A percentile compares a stretch with the other conserved stretches of the same genome.
These are phyloP conservation scores for Nomada flava DNA, from an alignment of 2,888 invertebrate species.

Conservation along the genomic window DNA sequence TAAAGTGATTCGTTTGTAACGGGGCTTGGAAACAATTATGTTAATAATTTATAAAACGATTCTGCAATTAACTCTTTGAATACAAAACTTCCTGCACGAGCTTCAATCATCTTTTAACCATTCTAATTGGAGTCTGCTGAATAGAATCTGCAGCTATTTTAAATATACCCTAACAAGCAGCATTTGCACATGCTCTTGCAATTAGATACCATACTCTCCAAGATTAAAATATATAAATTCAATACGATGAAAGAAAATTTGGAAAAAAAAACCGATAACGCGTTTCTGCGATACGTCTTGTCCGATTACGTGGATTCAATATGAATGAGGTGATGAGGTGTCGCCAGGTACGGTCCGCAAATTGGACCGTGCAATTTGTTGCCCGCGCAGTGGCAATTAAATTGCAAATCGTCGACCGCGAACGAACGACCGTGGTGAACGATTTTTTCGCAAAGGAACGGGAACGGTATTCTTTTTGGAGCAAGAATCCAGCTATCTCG, in stretches of 20 bases:
- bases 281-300: not conserved
- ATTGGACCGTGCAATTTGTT: constrained; percentile 1
- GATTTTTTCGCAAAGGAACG: not conserved
- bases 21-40: too few relatives aligned
- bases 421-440: too few relatives aligned
- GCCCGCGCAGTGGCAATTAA: constrained; percentile 10
- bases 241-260: not conserved
- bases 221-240: not conserved
- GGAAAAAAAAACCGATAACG: not conserved
- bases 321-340: not conserved
- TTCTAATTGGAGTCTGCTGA: too few relatives aligned
- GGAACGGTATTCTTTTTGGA: not conserved
- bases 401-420: constrained; percentile 11
- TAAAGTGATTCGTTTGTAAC: too few relatives aligned
- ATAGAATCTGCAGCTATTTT: too few relatives aligned
- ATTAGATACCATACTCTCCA: too few relatives aligned
- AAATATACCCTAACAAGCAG: too few relatives aligned
- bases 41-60: too few relatives aligned
- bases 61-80: too few relatives aligned
- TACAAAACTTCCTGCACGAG: too few relatives aligned
- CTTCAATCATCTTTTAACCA: too few relatives aligned
- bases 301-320: not conserved
- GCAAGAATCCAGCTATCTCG: not conserved
- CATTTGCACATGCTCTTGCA: too few relatives aligned
- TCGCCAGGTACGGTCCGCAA: not conserved